Base-by-base conservation (phyloP, 2,113 vertebrate species). In the Pterocles burchelli region DNA sequence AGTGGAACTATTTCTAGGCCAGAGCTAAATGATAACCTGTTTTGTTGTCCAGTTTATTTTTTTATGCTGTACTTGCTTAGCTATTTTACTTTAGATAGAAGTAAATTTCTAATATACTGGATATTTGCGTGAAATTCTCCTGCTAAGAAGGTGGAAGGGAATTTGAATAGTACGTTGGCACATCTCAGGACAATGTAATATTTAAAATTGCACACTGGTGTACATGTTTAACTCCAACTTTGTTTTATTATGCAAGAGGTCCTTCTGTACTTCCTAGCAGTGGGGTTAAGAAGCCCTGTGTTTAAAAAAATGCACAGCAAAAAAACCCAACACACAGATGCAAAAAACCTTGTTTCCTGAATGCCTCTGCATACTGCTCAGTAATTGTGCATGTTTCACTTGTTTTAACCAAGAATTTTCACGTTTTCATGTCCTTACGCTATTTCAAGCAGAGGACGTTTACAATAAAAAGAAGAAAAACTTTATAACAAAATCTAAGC, bases 101-200 rank as follows among this genome's bases (percentile, higher is more conserved):
- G 17, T 46, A 17, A 10, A 33, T 80, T 80, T 73, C 13, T 45
- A 52, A 26, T 48, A 5, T 38, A 9, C 17, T 31, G 21, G 24
- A 19, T 63, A 9, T 41, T 31, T 48, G 13, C 15, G 13, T 75
- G 34, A 43, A 46, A 19, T 6, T 10, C 24, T 34, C 41, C 26
- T 43, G 38, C 71, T 73, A 45, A 83, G 62, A 45, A 79, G 31
- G 11, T 57, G 31, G 59, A 83, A 68, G 14, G 10, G 63, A 54
- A 80, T 80, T 22, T 13, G 36, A 86, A 28, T 59, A 73, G 46
- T 26, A 79, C 22, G 7, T 29, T 93, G 45, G 15, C 26, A 59
- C 55, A 17, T 31, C 17, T 61, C 0, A 0, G 8, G 10, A 9
- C 25, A 25, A 28, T 18, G 2, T 31, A 31, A 13, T 43, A 25